A percentile compares a stretch with the other conserved stretches of the same genome.
Conservation (phyloP, 2,113 vertebrate genomes). For the Craseonycteris thonglongyai region DNA sequence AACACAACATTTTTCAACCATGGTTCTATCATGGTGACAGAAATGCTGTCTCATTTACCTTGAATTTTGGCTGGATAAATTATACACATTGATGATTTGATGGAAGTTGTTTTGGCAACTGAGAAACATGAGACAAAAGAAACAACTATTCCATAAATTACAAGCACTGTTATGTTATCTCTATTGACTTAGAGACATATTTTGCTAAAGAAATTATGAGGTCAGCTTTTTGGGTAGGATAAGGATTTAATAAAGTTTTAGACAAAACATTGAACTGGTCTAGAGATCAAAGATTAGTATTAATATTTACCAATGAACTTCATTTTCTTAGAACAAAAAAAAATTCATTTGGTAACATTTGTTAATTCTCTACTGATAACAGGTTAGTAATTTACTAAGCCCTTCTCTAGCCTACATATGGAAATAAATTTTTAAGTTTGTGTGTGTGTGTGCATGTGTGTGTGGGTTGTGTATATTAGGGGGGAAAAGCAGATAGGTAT, state of each 20-base stretch:
- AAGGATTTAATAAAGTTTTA: slow-evolving; percentile 7
- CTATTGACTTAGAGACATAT: background rate
- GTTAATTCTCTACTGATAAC: background rate
- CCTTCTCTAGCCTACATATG: background rate
- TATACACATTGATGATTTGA: background rate
- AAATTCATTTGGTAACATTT: background rate
- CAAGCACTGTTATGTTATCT: background rate
- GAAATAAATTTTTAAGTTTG: background rate
- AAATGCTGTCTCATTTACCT: background rate
- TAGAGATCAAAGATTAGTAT: background rate
- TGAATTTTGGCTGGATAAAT: background rate
- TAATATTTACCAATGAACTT: background rate
- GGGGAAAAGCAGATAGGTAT: background rate
- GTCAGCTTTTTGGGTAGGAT: background rate
- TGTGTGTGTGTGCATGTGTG: background rate
- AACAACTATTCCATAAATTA: background rate
- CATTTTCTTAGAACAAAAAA: background rate
- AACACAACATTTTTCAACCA: background rate
- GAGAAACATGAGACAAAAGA: background rate
- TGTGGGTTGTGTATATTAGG: background rate
- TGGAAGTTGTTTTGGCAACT: background rate
- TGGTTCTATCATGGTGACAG: background rate
- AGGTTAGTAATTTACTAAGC: background rate
- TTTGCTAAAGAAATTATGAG: background rate
- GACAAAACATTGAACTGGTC: background rate